Evolutionary conservation across 23 tunicate species (phyloP).

Genomic region (Diplosoma virens): DNA sequence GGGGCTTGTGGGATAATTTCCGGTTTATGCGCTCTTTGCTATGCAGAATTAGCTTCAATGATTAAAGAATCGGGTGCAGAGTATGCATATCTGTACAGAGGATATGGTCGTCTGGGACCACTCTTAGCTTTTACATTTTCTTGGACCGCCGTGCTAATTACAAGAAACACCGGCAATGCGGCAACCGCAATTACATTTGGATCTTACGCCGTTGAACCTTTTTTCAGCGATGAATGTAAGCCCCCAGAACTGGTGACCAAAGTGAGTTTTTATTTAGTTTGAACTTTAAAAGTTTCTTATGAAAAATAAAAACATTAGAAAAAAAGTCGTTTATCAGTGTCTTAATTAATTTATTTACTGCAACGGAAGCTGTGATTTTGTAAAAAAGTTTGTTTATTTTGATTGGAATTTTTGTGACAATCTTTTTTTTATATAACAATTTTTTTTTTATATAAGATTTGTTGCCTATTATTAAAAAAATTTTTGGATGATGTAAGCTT

Average conservation of each 20-base stretch:
- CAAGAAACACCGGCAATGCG: slow-evolving; percentile 48
- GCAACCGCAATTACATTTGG: slow-evolving; percentile 82
- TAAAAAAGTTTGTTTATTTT: no score
- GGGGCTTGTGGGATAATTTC: slow-evolving; percentile 70
- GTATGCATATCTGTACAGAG: slow-evolving; percentile 52
- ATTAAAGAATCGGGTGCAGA: slow-evolving; percentile 67
- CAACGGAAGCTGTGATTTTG: no score
- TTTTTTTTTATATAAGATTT: no score
- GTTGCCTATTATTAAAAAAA: no score
- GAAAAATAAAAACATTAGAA: no score
- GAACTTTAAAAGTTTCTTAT: no score
- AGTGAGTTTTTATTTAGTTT: slow-evolving; percentile 14
- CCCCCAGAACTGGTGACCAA: slow-evolving; percentile 52
- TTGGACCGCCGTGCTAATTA: slow-evolving; percentile 54
- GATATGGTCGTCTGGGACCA: slow-evolving; percentile 48
- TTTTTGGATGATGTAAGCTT: no score
- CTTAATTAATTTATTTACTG: no score
- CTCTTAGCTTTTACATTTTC: slow-evolving; percentile 50
- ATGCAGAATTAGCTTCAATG: slow-evolving; percentile 60
- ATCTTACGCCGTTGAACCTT: slow-evolving; percentile 46
- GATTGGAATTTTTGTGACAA: no score
- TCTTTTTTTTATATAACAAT: no score
- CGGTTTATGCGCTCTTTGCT: slow-evolving; percentile 55
- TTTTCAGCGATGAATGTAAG: slow-evolving; percentile 48
- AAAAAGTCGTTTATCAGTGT: no score